Base-by-base conservation (phyloP, 2,113 vertebrate species). In the Psammodynastes pulverulentus region DNA sequence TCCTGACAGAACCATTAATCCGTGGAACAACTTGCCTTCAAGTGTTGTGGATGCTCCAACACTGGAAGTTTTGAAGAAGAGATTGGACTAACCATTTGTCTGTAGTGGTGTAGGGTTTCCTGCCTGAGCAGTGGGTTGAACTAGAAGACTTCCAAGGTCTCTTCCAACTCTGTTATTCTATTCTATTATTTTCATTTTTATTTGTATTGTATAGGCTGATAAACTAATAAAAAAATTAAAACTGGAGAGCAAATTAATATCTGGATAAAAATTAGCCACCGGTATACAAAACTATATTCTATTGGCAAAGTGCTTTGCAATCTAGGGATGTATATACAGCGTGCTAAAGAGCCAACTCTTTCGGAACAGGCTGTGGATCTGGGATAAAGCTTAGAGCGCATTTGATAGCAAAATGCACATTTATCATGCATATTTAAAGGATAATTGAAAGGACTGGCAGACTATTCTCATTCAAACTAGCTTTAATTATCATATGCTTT, bases 381-480 rank as follows among this genome's bases (percentile, higher is more conserved):
- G 62, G 45, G 62, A 91, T 84, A 84, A 84, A 88, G 89, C 62
- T 84, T 84, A 48, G 84, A 86, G 19, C 10, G 21, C 29, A 45
- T 54, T 79, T 93, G 84, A 84, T 91, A 86, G 51, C 51, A 84
- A 91, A 93, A 88, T 45, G 17, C 72, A 86, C 87, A 89, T 86
- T 90, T 89, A 52, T 6, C 34, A 21, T 92, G 53, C 21, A 29
- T 92, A 91, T 67, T 94, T 94, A 90, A 45, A 91, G 1, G 24
- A 88, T 56, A 94, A 94, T 94, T 93, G 62, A 92, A 93, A 94
- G 54, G 94, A 39, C 84, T 88, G 79, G 86, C 79, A 96, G 86
- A 93, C 94, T 86, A 84, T 84, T 89, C 26, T 95, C 93, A 95
- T 89, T 96, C 94, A 91, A 58, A 52, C 54, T 19, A 48, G 46